Evolutionary conservation across 2,113 vertebrate species (phyloP), one percentile per base, ranked within the genome.

Genomic region (Nipponia nippon): DNA sequence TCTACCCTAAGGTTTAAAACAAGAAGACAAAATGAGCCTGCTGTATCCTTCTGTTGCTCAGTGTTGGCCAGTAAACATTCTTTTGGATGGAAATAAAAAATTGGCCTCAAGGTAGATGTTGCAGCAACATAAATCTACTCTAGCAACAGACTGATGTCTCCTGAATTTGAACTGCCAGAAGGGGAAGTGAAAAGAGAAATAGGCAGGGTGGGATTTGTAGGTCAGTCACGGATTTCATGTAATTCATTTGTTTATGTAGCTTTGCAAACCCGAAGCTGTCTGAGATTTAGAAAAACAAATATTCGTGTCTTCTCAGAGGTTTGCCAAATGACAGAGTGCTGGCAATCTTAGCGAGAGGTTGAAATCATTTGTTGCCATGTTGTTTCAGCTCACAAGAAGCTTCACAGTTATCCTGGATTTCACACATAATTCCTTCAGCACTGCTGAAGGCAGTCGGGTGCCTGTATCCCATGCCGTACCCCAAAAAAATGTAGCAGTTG

Each of bases 231-330:
- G 83, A 94, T 97, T 96, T 96, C 19, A 40, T 77, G 78, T 92
- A 83, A 95, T 93, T 93, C 62, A 53, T 92, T 97, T 98, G 80
- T 89, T 95, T 92, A 65, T 50, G 25, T 90, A 91, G 66, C 61
- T 94, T 96, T 96, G 59, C 50, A 91, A 96, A 93, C 53, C n/a
- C 88, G 88, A 94, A 95, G 87, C 75, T 94, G 4, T 61, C 85
- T 78, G 65, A 91, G 77, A 82, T 67, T 38, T 86, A 81, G 63
- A 92, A 80, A 88, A 90, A 85, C 62, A 90, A 93, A 87, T 80
- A 81, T 75, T 91, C 22, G 0, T 81, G 59, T 79, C 81, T 89
- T 94, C 70, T 91, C 52, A 86, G 72, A 76, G n/a, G 19, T 86
- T 83, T 94, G 42, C 61, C 56, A 72, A 73, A 26, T 63, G 75